Percentiles rank a stretch among this genome's conserved stretches.
phyloP scores from a whole-genome alignment of 2,888 invertebrate species.

The Xestia rhomboidea region DNA sequence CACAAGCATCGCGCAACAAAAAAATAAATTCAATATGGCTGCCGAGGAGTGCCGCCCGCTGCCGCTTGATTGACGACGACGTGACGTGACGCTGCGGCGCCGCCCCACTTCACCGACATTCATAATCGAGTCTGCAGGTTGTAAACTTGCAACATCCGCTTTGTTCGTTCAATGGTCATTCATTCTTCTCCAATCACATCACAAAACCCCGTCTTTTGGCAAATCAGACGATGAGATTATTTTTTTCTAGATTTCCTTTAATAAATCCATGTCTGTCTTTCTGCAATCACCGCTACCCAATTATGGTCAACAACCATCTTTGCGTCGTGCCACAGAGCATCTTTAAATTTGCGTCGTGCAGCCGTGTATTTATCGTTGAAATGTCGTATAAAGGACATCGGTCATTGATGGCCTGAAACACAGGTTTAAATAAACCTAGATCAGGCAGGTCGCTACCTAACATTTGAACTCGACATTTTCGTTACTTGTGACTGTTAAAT shows the following conservation, averaged over 20 bases:
- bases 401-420: no score
- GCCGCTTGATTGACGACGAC: not conserved
- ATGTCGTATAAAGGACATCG: not conserved
- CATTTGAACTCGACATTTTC: no score
- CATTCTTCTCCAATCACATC: not conserved
- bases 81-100: slow-evolving; percentile 8
- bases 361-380: not conserved
- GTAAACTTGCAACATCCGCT: slow-evolving; percentile 38
- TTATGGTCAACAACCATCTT: not conserved
- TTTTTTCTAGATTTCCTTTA: not conserved
- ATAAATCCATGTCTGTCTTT: not conserved
- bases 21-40: slow-evolving; percentile 56
- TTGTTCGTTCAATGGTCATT: not conserved
- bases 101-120: slow-evolving; percentile 19
- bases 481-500: no score
- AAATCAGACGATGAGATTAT: not conserved
- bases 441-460: no score
- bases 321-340: no score
- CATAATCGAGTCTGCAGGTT: slow-evolving; percentile 14
- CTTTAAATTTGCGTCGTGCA: not conserved
- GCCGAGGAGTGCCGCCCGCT: not conserved
- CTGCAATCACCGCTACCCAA: not conserved
- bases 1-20: slow-evolving; percentile 42
- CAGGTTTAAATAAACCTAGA: no score
- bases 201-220: not conserved